Conservation (phyloP, 1,140 invertebrate genomes). For the Trissolcus basalis region DNA sequence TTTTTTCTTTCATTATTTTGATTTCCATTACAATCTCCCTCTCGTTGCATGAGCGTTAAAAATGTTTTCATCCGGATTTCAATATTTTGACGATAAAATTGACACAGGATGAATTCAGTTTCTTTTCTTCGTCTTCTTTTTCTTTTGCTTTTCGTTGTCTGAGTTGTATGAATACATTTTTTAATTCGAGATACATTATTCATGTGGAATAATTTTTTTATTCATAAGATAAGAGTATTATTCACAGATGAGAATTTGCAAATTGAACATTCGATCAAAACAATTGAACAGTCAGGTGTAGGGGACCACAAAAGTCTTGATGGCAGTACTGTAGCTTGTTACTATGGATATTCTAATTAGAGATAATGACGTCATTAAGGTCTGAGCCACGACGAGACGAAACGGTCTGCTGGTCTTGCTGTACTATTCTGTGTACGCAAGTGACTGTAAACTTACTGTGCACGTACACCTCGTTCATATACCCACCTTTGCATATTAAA, state of each 20-base stretch:
- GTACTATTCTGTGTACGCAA: constrained; percentile 60
- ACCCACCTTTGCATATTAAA: constrained; percentile 21
- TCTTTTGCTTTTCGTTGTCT: too few species aligned
- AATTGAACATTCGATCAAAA: constrained; percentile 18
- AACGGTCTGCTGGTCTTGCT: constrained; percentile 70
- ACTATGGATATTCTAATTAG: constrained; percentile 72
- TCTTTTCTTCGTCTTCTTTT: too few species aligned
- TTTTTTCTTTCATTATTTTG: background rate
- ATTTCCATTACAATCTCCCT: too few species aligned
- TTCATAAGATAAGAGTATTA: too few species aligned
- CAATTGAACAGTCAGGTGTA: constrained; percentile 61
- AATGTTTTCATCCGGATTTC: too few species aligned
- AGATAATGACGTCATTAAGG: constrained; percentile 75
- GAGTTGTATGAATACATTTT: too few species aligned
- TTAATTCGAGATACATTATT: too few species aligned
- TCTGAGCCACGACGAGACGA: constrained; percentile 71
- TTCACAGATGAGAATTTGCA: too few species aligned
- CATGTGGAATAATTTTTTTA: too few species aligned
- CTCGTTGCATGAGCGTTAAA: too few species aligned
- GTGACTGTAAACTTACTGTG: constrained; percentile 38
- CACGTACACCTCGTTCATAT: constrained; percentile 15
- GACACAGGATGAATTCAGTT: too few species aligned
- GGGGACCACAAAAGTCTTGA: constrained; percentile 56
- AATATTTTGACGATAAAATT: too few species aligned
- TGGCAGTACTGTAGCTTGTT: constrained; percentile 40